These are phyloP conservation scores for Alaudala cheleensis DNA, from an alignment of 2,113 vertebrate genomes.

Conservation along the genomic window DNA sequence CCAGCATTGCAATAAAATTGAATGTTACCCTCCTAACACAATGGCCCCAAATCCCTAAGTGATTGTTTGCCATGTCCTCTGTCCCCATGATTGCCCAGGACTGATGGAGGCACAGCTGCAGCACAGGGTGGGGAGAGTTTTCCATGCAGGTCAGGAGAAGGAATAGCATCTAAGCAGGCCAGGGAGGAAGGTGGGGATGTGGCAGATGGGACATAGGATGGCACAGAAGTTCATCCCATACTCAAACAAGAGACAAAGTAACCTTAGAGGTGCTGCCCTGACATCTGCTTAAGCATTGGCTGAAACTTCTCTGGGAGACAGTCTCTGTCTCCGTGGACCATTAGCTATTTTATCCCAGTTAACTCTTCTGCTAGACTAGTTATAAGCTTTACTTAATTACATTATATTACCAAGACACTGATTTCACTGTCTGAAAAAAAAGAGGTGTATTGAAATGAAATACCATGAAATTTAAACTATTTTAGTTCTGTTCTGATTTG, in stretches of 20 bases:
- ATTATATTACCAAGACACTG: background rate
- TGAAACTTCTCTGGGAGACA: background rate
- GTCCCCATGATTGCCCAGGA: background rate
- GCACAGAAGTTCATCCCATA: background rate
- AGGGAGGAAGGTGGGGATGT: background rate
- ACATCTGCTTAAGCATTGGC: background rate
- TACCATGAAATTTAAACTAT: background rate
- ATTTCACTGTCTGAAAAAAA: background rate
- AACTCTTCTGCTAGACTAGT: background rate
- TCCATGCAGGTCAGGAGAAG: background rate
- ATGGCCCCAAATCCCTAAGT: background rate
- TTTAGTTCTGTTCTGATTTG: background rate
- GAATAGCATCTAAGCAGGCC: background rate
- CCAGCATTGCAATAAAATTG: background rate
- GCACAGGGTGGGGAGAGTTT: background rate
- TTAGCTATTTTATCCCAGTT: background rate
- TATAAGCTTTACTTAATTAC: background rate
- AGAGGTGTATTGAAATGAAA: background rate
- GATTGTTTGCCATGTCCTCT: background rate
- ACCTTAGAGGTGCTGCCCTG: background rate
- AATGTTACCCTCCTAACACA: rapidly evolving
- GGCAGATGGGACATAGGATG: background rate
- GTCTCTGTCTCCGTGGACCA: background rate
- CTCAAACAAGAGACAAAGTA: background rate
- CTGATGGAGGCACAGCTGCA: background rate